Evolutionary conservation across 2,797 vertebrate species (phyloP), one percentile per base, ranked within the genome.

Genomic region (Bufotes viridis): DNA sequence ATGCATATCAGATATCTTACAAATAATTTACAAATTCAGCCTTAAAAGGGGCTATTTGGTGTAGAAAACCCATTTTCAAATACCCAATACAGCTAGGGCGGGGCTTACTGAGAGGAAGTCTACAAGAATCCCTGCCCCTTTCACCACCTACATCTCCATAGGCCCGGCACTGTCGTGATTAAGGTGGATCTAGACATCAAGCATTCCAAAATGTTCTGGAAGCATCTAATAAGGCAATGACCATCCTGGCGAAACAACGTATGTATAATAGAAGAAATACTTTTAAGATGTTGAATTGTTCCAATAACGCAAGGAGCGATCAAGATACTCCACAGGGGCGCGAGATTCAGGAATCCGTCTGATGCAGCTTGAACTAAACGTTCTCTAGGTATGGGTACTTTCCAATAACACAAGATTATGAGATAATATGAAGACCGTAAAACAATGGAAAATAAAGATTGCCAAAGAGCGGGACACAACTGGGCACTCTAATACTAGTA

Each of bases 391-490:
- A 69, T 61, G 22, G 3, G 34, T 34, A 80, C 78, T 80, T 80
- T 79, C 78, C 78, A 79, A 58, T 58, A 58, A 79, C 78, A 79
- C 78, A 42, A 80, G 78, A 80, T 80, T 80, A 80, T 61, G 58
- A 17, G 26, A 61, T 80, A 61, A 61, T 42, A 61, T 60, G 42
- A 80, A 61, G 26, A 61, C 78, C 18, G 61, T 80, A 61, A 80
- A 80, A 80, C 10, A 17, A 12, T 42, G 58, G 17, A 80, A 80
- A 75, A 75, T 75, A 75, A 75, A 75, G 22, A 60, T 13, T 42
- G 26, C 57, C 57, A 80, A 42, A 17, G 26, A 69, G 24, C 12
- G 20, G 42, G 14, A 18, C 63, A 34, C 12, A 26, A 20, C 60
- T 63, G 18, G 6, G 60, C 0, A 12, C 20, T 63, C 60, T 22